Evolutionary conservation across 2,888 invertebrate species (phyloP).

Genomic region (Troides oblongomaculatus): DNA sequence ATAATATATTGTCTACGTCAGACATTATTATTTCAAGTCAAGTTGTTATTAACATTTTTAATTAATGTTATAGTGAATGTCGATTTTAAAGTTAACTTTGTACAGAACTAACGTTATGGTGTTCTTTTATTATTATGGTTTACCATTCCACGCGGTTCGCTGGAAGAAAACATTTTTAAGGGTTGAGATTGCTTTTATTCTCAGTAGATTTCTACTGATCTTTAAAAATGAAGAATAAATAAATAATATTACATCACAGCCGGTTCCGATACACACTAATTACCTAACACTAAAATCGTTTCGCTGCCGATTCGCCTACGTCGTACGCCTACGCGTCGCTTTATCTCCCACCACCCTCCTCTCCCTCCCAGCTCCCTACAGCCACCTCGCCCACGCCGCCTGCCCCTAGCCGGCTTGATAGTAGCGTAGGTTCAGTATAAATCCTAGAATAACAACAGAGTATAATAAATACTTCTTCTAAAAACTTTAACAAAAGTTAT

Average conservation of each 20-base stretch:
- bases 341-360: conserved; percentile 31
- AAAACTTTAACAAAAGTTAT: not conserved
- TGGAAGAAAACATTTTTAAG: too few relatives aligned
- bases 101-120: too few relatives aligned
- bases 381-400: conserved; percentile 42
- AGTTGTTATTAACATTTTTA: too few relatives aligned
- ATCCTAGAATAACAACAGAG: conserved; percentile 4
- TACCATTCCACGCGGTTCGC: too few relatives aligned
- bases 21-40: too few relatives aligned
- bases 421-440: conserved; percentile 15
- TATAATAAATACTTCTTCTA: not conserved
- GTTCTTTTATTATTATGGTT: too few relatives aligned
- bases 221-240: too few relatives aligned
- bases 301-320: conserved; percentile 59
- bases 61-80: too few relatives aligned
- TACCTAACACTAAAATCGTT: conserved; percentile 58
- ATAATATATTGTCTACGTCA: too few relatives aligned
- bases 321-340: conserved; percentile 46
- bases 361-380: not conserved
- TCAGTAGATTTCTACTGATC: too few relatives aligned
- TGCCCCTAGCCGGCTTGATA: conserved; percentile 34
- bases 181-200: too few relatives aligned
- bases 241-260: conserved; percentile 43
- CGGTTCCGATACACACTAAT: conserved; percentile 55
- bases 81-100: too few relatives aligned